phyloP scores from a whole-genome alignment of 2,888 invertebrate species.

The Bruchidius siliquastri region DNA sequence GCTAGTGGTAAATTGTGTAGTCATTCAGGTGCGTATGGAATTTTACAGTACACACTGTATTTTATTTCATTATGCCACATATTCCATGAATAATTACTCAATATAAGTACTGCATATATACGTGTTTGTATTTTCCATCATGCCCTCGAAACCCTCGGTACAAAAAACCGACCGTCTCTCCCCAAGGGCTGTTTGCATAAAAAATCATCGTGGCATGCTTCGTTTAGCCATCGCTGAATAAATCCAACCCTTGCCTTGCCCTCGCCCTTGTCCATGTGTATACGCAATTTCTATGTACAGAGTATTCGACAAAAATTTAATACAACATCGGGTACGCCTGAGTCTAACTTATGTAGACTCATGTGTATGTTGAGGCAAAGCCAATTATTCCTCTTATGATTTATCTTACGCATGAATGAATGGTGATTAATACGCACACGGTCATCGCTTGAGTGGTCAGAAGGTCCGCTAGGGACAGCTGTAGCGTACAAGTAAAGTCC shows the following conservation, averaged over 20 bases:
- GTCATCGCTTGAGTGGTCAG: conserved; percentile 4
- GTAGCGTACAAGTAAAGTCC: not conserved
- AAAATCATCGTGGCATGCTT: not conserved
- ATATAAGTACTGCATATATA: not conserved
- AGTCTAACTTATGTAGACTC: conserved; percentile 2
- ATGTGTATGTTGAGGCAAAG: conserved; percentile 19
- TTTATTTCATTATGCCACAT: not conserved
- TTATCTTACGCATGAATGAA: conserved; percentile 31
- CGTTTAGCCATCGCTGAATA: not conserved
- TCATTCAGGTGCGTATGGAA: too few relatives aligned
- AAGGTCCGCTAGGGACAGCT: conserved; percentile 3
- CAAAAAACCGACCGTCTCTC: not conserved
- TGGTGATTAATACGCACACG: conserved; percentile 29
- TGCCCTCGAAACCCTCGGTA: not conserved
- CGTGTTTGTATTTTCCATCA: not conserved
- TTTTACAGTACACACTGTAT: not conserved
- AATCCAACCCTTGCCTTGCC: not conserved
- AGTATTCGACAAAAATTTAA: not conserved
- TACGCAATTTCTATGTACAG: not conserved
- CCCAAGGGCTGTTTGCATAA: not conserved
- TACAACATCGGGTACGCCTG: not conserved
- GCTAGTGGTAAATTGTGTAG: too few relatives aligned
- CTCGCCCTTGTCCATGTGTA: not conserved
- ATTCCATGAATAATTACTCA: not conserved
- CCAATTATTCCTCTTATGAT: conserved; percentile 35